Conservation (phyloP, 1,140 invertebrate genomes). For the Heliconius hermathena region DNA sequence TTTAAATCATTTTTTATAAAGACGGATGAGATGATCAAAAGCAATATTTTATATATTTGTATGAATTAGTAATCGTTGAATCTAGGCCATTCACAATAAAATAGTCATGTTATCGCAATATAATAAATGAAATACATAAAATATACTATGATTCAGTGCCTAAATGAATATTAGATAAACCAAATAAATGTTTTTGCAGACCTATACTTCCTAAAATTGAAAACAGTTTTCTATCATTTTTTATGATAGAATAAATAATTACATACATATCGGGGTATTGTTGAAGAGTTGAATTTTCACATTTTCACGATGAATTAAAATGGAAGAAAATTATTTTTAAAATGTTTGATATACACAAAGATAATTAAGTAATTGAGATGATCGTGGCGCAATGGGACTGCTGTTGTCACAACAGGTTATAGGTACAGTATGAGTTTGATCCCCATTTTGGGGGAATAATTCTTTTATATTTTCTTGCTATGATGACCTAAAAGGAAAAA, state of each 20-base stretch:
- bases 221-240: neutral
- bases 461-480: too few species aligned
- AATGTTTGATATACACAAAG: too few species aligned
- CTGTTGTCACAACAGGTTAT: too few species aligned
- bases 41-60: slow-evolving; percentile 30
- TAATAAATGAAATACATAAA: neutral
- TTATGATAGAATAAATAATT: neutral
- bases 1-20: slow-evolving; percentile 20
- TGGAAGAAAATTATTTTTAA: too few species aligned
- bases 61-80: slow-evolving; percentile 8
- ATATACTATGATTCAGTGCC: neutral
- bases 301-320: too few species aligned
- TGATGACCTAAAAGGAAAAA: too few species aligned
- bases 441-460: too few species aligned
- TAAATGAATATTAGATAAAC: neutral
- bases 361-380: too few species aligned
- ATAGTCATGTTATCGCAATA: neutral
- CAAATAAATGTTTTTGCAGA: neutral
- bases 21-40: slow-evolving; percentile 53
- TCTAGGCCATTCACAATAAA: slow-evolving; percentile 30
- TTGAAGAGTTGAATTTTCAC: too few species aligned
- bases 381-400: too few species aligned
- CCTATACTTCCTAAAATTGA: neutral
- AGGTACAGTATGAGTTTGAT: too few species aligned
- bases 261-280: too few species aligned